Evolutionary conservation across 1,140 invertebrate genomes (phyloP), one percentile per base, ranked within the genome.

Genomic region (Arion vulgaris): DNA sequence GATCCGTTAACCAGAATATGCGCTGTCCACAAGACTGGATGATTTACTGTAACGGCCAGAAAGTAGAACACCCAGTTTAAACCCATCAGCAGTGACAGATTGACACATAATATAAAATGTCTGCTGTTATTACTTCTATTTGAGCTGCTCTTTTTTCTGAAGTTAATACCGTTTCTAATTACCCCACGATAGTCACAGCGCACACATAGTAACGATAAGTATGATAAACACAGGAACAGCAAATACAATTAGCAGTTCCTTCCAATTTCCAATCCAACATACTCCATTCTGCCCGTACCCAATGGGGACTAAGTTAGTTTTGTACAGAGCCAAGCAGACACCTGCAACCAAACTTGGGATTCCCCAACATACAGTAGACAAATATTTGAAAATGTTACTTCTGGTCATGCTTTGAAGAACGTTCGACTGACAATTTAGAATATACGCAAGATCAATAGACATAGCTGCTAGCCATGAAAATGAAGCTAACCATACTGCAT

Each of bases 361-460:
- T 4, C 57, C 0, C 76, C 76, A 82, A 57, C 75, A 77, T 0
- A 78, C 53, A 17, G 53, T 23, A 28, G 51, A 9, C 71, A 72
- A 82, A 11, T 19, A 41, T 2, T 49, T 34, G 51, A 82, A 74
- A n/a, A 34, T 39, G 9, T 17, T 39, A 4, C 51, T 28, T 68
- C 82, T 76, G 53, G 41, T 51, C 15, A 53, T 38, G 49, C 38
- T 9, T 0, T 39, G 49, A n/a, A 15, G 45, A n/a, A 23, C 32
- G 0, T 49, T 11, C 9, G 51, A 57, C 57, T 82, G 73, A n/a
- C n/a, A 17, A 36, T 66, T 94, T 86, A 93, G 89, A 92, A 92
- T 19, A 96, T 97, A 62, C 92, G 92, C 94, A 9, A 94, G 91
- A 85, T 94, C 93, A 86, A 93, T 93, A 0, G 94, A 91, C 85